Percentiles rank a stretch among this genome's conserved stretches.
phyloP scores from a whole-genome alignment of 2,797 vertebrate genomes.

The Corythornis leucogaster region DNA sequence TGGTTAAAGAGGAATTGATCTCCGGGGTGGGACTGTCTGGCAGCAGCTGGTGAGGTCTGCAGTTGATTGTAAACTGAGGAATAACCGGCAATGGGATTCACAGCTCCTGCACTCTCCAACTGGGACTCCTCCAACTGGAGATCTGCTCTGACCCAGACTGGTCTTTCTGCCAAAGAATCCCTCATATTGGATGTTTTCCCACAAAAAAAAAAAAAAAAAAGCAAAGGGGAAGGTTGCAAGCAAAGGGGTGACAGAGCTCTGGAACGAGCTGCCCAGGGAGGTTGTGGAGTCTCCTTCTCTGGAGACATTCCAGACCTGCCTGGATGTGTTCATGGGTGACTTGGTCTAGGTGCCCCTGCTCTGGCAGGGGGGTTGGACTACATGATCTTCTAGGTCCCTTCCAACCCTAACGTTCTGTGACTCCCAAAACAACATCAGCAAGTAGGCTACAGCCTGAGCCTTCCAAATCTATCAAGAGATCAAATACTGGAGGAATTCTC shows the following conservation, averaged over 20 bases:
- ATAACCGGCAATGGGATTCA: neutral
- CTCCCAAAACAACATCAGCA: rapidly evolving
- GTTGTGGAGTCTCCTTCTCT: too few relatives aligned
- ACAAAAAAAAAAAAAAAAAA: neutral
- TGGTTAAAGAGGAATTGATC: neutral
- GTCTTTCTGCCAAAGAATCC: too few relatives aligned
- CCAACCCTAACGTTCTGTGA: too few relatives aligned
- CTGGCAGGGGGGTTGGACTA: too few relatives aligned
- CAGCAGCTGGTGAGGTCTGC: rapidly evolving
- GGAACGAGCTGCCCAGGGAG: too few relatives aligned
- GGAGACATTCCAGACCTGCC: too few relatives aligned
- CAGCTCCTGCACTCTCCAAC: neutral
- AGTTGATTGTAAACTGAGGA: neutral
- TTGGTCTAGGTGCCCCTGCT: too few relatives aligned
- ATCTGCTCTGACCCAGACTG: neutral
- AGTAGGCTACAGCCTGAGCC: neutral
- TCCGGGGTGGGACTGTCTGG: neutral
- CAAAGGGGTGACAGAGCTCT: too few relatives aligned
- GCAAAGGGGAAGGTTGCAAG: neutral
- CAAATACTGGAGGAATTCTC: neutral
- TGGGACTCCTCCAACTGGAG: neutral
- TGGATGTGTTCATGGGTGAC: too few relatives aligned
- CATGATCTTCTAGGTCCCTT: too few relatives aligned
- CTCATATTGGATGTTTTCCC: neutral
- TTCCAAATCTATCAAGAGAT: neutral